Conservation (phyloP, 1,140 invertebrate species). For the Zaprionus ghesquierei region DNA sequence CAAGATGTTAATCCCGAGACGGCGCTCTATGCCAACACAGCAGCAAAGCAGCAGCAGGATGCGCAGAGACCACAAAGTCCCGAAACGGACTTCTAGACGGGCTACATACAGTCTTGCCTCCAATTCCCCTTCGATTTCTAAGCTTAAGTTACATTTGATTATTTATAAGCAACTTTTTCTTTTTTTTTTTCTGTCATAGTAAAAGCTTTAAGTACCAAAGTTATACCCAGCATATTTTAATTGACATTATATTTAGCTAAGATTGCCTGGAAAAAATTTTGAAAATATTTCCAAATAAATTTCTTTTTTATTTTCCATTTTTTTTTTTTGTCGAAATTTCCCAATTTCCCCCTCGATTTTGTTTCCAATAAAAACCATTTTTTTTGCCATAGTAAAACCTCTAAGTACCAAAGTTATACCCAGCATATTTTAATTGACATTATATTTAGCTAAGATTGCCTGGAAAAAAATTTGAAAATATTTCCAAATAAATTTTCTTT, state of each 20-base stretch:
- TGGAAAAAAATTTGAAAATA: too few relatives aligned
- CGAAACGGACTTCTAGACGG: constrained; percentile 74
- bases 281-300: too few relatives aligned
- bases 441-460: too few relatives aligned
- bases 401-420: too few relatives aligned
- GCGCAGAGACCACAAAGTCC: constrained; percentile 68
- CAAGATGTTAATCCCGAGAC: not conserved
- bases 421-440: too few relatives aligned
- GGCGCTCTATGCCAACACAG: not conserved
- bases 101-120: constrained; percentile 22
- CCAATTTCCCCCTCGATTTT: too few relatives aligned
- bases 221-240: not conserved
- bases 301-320: too few relatives aligned
- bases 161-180: constrained; percentile 27
- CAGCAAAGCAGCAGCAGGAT: constrained; percentile 24
- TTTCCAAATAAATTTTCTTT: too few relatives aligned
- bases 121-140: constrained; percentile 26
- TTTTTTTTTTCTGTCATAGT: not conserved
- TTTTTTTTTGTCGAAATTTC: too few relatives aligned
- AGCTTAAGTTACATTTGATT: constrained; percentile 17
- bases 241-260: not conserved
- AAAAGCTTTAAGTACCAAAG: not conserved
- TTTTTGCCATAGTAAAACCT: too few relatives aligned
- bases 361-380: not conserved
- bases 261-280: too few relatives aligned